These are phyloP conservation scores for Chloropsis hardwickii DNA, from an alignment of 2,113 vertebrate genomes.

Conservation along the genomic window DNA sequence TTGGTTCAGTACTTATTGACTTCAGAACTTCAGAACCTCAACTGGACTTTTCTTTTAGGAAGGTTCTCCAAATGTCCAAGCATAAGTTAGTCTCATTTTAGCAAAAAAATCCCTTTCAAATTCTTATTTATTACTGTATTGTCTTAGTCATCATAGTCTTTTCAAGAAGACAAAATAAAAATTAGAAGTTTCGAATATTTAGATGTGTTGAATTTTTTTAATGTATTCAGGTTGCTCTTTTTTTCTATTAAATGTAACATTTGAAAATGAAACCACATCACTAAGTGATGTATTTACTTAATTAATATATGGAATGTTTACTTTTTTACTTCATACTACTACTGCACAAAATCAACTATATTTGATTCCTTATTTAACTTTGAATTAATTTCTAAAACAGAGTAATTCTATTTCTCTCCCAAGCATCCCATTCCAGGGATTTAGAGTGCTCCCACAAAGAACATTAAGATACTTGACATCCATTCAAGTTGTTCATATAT, in stretches of 20 bases:
- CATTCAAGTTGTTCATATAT: neutral
- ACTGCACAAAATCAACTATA: neutral
- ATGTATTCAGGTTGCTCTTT: neutral
- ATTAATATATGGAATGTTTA: neutral
- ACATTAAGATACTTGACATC: neutral
- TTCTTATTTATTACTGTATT: neutral
- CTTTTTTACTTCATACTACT: neutral
- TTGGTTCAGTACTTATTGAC: neutral
- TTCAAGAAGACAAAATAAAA: neutral
- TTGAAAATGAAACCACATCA: neutral
- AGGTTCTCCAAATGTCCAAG: neutral
- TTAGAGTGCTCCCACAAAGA: neutral
- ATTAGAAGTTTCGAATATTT: neutral
- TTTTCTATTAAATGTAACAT: neutral
- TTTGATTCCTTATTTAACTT: neutral
- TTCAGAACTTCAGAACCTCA: neutral
- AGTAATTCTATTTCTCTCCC: neutral
- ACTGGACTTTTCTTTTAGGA: neutral
- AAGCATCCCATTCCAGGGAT: neutral
- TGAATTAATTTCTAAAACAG: neutral
- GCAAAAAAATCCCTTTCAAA: neutral
- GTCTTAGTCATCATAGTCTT: neutral
- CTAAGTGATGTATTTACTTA: neutral
- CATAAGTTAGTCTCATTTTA: neutral
- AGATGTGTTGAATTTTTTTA: neutral